These are phyloP conservation scores for Donacobius atricapilla DNA, from an alignment of 2,113 vertebrate genomes.

Conservation along the genomic window DNA sequence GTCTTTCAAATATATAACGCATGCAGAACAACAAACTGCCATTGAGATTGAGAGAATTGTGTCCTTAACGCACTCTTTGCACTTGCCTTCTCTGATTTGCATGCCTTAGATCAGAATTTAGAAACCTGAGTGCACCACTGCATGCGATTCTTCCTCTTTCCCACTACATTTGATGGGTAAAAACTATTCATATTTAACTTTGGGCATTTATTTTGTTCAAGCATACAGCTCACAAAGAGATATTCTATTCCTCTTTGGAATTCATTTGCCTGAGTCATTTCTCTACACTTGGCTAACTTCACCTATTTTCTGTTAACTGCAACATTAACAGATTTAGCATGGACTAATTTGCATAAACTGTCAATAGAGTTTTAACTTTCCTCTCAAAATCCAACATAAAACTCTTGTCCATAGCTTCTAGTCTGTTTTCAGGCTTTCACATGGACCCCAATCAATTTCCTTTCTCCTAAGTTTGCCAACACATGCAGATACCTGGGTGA, in stretches of 20 bases:
- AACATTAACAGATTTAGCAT: not conserved
- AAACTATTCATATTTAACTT: not conserved
- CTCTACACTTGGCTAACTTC: not conserved
- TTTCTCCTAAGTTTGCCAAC: not conserved
- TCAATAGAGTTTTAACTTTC: not conserved
- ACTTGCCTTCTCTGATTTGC: not conserved
- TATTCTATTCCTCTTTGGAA: not conserved
- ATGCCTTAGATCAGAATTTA: not conserved
- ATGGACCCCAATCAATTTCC: not conserved
- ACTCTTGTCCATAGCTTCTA: not conserved
- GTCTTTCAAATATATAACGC: not conserved
- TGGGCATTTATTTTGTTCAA: not conserved
- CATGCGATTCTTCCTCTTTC: not conserved
- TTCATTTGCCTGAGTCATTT: not conserved
- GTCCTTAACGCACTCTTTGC: not conserved
- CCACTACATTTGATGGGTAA: not conserved
- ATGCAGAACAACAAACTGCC: not conserved
- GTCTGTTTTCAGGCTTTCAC: not conserved
- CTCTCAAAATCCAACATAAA: not conserved
- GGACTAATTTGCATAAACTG: not conserved
- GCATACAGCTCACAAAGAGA: not conserved
- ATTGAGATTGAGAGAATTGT: not conserved
- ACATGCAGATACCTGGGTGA: not conserved
- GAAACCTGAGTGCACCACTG: not conserved
- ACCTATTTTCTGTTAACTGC: not conserved